phyloP scores from a whole-genome alignment of 2,113 vertebrate species.

The Apteryx owenii region DNA sequence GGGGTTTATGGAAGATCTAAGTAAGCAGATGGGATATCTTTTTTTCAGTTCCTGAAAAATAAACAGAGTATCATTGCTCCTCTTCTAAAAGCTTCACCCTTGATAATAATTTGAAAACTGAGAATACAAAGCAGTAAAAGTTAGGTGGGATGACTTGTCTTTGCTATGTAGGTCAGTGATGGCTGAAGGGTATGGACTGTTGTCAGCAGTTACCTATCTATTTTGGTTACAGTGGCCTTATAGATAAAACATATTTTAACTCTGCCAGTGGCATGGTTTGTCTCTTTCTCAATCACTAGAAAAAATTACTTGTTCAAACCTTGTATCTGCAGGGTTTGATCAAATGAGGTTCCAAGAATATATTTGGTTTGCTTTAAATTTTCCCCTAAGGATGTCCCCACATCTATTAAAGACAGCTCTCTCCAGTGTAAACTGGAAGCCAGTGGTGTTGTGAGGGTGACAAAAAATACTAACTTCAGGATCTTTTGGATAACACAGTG shows the following conservation, averaged over 20 bases:
- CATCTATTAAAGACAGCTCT: neutral
- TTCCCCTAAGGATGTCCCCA: neutral
- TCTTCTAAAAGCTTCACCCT: neutral
- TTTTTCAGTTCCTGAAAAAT: neutral
- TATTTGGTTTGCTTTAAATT: neutral
- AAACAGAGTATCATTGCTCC: neutral
- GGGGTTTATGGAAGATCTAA: neutral
- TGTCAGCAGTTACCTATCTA: neutral
- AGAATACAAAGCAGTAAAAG: neutral
- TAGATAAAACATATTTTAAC: neutral
- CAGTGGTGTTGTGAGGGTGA: neutral
- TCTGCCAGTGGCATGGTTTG: neutral
- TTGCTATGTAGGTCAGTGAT: neutral
- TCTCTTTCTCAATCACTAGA: neutral
- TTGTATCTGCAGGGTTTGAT: neutral
- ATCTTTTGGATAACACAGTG: neutral
- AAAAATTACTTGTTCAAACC: neutral
- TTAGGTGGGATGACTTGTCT: neutral
- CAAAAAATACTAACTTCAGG: neutral
- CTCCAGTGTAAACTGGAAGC: neutral
- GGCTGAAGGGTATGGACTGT: neutral
- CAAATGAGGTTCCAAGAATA: neutral
- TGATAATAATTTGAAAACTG: neutral
- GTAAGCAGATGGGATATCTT: neutral
- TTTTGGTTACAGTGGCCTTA: neutral